Percentiles rank a stretch among this genome's conserved stretches.
Conservation (phyloP, 2,797 vertebrate genomes). For the Anableps anableps region DNA sequence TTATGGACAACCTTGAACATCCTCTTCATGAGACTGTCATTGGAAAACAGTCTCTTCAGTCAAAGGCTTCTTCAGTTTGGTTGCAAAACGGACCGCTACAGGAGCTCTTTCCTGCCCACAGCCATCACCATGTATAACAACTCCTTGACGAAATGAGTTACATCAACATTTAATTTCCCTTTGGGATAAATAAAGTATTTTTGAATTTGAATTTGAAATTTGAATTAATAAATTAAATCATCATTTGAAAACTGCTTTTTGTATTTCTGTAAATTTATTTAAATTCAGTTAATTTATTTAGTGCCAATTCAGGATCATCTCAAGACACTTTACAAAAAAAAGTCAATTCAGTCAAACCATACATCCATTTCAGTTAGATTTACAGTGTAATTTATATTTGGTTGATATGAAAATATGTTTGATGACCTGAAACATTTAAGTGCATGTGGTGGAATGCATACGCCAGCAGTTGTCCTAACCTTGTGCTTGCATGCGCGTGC, state of each 20-base stretch:
- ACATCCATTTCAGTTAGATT: neutral
- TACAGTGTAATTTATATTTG: neutral
- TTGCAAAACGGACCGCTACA: too few species aligned
- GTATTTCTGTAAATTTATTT: neutral
- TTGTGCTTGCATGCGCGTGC: conserved; percentile 98
- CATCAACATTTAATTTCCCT: too few species aligned
- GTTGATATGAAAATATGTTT: neutral
- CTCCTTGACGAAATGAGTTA: too few species aligned
- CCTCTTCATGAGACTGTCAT: too few species aligned
- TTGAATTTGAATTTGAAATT: too few species aligned
- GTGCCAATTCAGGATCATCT: neutral
- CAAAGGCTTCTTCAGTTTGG: too few species aligned
- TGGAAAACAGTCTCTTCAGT: too few species aligned
- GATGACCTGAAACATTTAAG: neutral
- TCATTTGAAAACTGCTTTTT: neutral
- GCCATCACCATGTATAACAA: too few species aligned
- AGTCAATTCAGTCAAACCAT: neutral
- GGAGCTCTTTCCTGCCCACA: too few species aligned
- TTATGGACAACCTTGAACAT: too few species aligned
- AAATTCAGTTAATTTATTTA: neutral
- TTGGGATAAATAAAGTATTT: too few species aligned
- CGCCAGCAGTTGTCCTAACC: conserved; percentile 76
- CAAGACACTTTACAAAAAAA: neutral
- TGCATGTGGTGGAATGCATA: neutral
- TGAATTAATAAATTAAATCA: neutral